These are phyloP conservation scores for Drosophila buzzatii DNA, from an alignment of 2,888 invertebrate genomes.

Conservation along the genomic window DNA sequence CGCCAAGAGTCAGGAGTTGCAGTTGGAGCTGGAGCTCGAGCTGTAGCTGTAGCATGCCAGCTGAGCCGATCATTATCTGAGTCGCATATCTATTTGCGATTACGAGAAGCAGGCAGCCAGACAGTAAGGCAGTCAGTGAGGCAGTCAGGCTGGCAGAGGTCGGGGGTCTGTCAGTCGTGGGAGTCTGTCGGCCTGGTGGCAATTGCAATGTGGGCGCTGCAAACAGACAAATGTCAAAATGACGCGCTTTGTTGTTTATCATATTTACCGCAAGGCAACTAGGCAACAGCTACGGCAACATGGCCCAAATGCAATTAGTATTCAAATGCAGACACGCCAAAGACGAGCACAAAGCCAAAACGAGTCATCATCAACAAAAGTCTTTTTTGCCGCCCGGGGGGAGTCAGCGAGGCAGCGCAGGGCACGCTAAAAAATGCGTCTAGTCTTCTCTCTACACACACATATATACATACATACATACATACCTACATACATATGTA, in stretches of 20 bases:
- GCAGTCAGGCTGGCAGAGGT: constrained; percentile 5
- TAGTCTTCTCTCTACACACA: constrained; percentile 48
- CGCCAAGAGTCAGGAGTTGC: constrained; percentile 52
- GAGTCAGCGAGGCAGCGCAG: constrained; percentile 16
- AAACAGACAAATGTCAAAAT: constrained; percentile 79
- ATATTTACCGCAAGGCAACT: constrained; percentile 75
- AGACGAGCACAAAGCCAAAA: constrained; percentile 71
- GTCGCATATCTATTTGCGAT: constrained; percentile 72
- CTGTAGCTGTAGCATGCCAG: constrained; percentile 24
- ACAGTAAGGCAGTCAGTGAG: not conserved
- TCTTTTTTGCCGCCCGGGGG: constrained; percentile 47
- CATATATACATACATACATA: too few relatives aligned
- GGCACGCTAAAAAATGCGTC: constrained; percentile 72
- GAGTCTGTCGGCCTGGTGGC: constrained; percentile 69
- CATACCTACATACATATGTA: too few relatives aligned
- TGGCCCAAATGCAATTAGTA: constrained; percentile 77
- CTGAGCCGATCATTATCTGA: constrained; percentile 68
- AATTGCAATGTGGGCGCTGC: constrained; percentile 70
- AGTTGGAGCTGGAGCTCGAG: constrained; percentile 25
- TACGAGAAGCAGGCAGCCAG: constrained; percentile 28
- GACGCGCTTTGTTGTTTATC: constrained; percentile 82
- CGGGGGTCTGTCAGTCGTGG: constrained; percentile 66
- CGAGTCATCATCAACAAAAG: constrained; percentile 73
- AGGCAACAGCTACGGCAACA: constrained; percentile 8
- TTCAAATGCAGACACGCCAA: constrained; percentile 76